Conservation (phyloP, 1,140 invertebrate species). For the Trachymyrmex septentrionalis region DNA sequence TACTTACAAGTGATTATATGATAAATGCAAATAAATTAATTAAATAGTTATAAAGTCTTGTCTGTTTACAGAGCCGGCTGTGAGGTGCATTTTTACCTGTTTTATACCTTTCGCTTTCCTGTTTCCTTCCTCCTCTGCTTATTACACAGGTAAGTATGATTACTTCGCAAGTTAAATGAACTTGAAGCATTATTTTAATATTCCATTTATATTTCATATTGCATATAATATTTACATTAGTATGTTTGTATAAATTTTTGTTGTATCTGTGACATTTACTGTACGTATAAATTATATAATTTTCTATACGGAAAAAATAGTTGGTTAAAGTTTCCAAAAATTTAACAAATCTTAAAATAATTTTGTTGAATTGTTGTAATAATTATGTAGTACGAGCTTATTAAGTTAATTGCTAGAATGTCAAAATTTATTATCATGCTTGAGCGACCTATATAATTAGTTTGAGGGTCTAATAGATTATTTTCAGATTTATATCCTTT, state of each 20-base stretch:
- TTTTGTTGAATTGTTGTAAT: no score
- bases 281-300: not conserved
- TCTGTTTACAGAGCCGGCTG: not conserved
- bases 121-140: not conserved
- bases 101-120: not conserved
- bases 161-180: not conserved
- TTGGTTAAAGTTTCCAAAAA: no score
- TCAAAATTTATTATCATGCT: no score
- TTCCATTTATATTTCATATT: not conserved
- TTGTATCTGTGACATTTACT: not conserved
- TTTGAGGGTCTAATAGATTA: no score
- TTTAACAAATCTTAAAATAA: no score
- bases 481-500: not conserved
- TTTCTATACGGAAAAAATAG: not conserved
- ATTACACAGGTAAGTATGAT: slow-evolving; percentile 33
- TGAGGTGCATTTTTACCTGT: not conserved
- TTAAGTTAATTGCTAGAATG: no score
- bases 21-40: slow-evolving; percentile 77
- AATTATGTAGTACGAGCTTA: no score
- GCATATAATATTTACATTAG: not conserved
- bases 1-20: slow-evolving; percentile 75
- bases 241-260: not conserved
- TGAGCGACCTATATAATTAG: no score
- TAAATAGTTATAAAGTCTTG: slow-evolving; percentile 63
- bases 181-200: slow-evolving; percentile 5